A percentile compares a stretch with the other conserved stretches of the same genome.
Evolutionary conservation across 2,113 vertebrate genomes (phyloP).

Genomic region (Calyptomena viridis): DNA sequence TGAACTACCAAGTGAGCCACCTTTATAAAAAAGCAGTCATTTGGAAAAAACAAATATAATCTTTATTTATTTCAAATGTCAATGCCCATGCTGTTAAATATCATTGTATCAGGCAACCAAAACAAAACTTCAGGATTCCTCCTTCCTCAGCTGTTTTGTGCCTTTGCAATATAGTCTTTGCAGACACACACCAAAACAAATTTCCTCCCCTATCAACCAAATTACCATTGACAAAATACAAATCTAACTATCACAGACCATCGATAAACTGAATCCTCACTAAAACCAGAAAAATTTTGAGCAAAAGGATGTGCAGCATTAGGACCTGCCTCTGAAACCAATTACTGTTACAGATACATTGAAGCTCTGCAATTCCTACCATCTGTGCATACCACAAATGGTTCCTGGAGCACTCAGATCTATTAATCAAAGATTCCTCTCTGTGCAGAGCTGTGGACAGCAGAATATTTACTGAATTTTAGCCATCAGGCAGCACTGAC

Average conservation of each 20-base stretch:
- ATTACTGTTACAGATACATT: not conserved
- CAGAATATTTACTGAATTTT: not conserved
- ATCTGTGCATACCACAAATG: not conserved
- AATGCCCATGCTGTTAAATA: not conserved
- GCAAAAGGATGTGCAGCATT: not conserved
- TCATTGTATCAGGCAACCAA: not conserved
- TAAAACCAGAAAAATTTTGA: not conserved
- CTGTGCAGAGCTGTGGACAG: not conserved
- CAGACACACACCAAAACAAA: not conserved
- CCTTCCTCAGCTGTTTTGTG: not conserved
- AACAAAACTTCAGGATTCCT: not conserved
- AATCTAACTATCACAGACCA: not conserved
- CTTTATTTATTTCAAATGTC: not conserved
- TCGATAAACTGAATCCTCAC: not conserved
- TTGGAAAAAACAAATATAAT: not conserved
- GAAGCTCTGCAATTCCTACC: not conserved
- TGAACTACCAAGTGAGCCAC: not conserved
- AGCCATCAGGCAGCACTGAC: not conserved
- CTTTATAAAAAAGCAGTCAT: not conserved
- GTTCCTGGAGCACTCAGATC: not conserved
- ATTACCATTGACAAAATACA: not conserved
- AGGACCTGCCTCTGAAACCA: not conserved
- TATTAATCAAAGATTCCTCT: not conserved
- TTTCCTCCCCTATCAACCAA: not conserved
- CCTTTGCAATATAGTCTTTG: not conserved